phyloP scores from a whole-genome alignment of 2,113 vertebrate genomes.

The Dolichallabes microphthalmus region DNA sequence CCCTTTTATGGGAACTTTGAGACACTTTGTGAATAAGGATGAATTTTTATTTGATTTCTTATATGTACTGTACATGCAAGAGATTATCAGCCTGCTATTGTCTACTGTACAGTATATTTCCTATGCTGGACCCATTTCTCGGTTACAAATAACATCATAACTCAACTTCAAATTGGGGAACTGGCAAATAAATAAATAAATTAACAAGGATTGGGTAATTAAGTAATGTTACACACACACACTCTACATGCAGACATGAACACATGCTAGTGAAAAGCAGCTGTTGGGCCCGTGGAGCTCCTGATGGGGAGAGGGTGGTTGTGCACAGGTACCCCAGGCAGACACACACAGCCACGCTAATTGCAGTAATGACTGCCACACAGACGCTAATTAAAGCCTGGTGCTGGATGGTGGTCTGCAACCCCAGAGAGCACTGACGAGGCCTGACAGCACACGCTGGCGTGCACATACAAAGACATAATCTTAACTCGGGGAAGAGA shows the following conservation, averaged over 20 bases:
- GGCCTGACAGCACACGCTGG: constrained; percentile 51
- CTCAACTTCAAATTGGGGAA: background rate
- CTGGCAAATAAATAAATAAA: constrained; percentile 44
- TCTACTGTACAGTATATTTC: background rate
- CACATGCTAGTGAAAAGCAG: constrained; percentile 46
- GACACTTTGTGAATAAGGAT: too few relatives aligned
- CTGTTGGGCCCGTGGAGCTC: constrained; percentile 50
- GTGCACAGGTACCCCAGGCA: constrained; percentile 56
- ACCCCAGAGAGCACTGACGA: constrained; percentile 41
- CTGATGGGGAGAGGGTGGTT: constrained; percentile 35
- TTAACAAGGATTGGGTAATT: constrained; percentile 44
- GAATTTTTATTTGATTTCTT: too few relatives aligned
- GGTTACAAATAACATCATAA: background rate
- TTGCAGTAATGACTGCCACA: constrained; percentile 57
- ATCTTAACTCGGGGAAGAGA: constrained; percentile 36
- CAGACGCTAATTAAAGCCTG: constrained; percentile 59
- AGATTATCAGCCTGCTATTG: background rate
- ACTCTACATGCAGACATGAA: constrained; percentile 14
- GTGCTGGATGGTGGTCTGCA: constrained; percentile 47
- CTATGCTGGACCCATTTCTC: background rate
- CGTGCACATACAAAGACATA: constrained; percentile 50
- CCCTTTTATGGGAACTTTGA: too few relatives aligned
- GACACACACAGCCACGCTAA: constrained; percentile 52
- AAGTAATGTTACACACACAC: constrained; percentile 41
- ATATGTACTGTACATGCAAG: background rate